Conservation (phyloP, 2,113 vertebrate species). For the Zosterops hypoxanthus region DNA sequence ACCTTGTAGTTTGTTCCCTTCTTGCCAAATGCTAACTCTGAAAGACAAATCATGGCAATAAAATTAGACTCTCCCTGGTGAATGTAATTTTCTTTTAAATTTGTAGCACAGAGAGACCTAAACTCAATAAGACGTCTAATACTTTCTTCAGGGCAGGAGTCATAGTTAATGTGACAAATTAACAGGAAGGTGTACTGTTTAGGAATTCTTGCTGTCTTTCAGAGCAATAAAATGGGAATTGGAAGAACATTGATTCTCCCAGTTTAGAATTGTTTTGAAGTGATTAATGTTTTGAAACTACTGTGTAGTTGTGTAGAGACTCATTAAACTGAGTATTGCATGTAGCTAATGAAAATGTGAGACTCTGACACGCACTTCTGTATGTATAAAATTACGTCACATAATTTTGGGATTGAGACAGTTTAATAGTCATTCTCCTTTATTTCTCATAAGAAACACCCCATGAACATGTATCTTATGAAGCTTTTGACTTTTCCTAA, state of each 20-base stretch:
- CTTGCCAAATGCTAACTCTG: background rate
- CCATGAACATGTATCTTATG: background rate
- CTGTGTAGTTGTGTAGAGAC: background rate
- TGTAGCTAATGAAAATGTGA: background rate
- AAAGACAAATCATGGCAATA: background rate
- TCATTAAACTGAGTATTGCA: background rate
- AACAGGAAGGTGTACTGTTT: background rate
- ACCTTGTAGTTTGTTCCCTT: background rate
- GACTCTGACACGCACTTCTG: background rate
- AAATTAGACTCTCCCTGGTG: background rate
- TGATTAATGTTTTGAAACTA: slow-evolving; percentile 10
- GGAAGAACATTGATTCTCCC: background rate
- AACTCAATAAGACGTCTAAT: background rate
- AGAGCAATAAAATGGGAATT: background rate
- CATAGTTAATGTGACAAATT: background rate
- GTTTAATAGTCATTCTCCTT: background rate
- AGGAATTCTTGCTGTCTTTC: background rate
- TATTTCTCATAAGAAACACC: background rate
- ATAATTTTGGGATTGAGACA: background rate
- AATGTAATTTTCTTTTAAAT: background rate
- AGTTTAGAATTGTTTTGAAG: background rate
- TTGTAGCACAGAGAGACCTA: background rate
- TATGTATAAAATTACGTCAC: background rate
- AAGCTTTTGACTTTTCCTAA: background rate
- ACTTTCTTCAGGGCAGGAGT: background rate